Conservation (phyloP, 1,140 invertebrate genomes). For the Phortica variegata region DNA sequence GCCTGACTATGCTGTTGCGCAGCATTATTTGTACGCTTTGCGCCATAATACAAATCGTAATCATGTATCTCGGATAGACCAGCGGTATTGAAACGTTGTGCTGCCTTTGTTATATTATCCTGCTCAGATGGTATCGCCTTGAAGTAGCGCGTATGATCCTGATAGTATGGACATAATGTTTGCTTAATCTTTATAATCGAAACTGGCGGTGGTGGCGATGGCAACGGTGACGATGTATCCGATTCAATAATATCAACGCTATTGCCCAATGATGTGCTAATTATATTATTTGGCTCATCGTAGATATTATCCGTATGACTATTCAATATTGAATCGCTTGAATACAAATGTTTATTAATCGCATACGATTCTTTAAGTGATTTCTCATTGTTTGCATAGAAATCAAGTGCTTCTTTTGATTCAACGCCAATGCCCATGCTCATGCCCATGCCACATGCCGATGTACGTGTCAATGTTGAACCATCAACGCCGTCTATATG, state of each 20-base stretch:
- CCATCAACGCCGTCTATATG: too few species aligned
- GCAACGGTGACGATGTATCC: slow-evolving; percentile 34
- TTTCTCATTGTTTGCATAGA: slow-evolving; percentile 14
- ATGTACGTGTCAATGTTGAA: too few species aligned
- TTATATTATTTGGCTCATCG: slow-evolving; percentile 52
- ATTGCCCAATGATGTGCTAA: slow-evolving; percentile 47
- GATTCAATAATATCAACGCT: slow-evolving; percentile 43
- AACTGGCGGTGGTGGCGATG: slow-evolving; percentile 41
- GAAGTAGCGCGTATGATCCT: slow-evolving; percentile 53
- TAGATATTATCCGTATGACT: slow-evolving; percentile 54
- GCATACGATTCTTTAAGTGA: slow-evolving; percentile 46
- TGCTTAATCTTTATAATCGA: slow-evolving; percentile 45
- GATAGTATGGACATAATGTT: slow-evolving; percentile 45
- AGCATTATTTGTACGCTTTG: slow-evolving; percentile 26
- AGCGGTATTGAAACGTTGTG: slow-evolving; percentile 44
- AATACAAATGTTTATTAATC: slow-evolving; percentile 50
- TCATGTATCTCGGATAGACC: slow-evolving; percentile 51
- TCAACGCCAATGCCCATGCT: slow-evolving; percentile 2
- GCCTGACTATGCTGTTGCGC: slow-evolving; percentile 11
- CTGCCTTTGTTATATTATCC: slow-evolving; percentile 43
- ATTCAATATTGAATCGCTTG: slow-evolving; percentile 52
- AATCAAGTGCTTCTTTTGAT: slow-evolving; percentile 8
- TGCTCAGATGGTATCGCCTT: slow-evolving; percentile 54
- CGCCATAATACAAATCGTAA: slow-evolving; percentile 51
- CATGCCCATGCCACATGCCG: not conserved